Percentiles rank a stretch among this genome's conserved stretches.
Evolutionary conservation across 2,113 vertebrate genomes (phyloP).

Genomic region (Cebidichthys violaceus): DNA sequence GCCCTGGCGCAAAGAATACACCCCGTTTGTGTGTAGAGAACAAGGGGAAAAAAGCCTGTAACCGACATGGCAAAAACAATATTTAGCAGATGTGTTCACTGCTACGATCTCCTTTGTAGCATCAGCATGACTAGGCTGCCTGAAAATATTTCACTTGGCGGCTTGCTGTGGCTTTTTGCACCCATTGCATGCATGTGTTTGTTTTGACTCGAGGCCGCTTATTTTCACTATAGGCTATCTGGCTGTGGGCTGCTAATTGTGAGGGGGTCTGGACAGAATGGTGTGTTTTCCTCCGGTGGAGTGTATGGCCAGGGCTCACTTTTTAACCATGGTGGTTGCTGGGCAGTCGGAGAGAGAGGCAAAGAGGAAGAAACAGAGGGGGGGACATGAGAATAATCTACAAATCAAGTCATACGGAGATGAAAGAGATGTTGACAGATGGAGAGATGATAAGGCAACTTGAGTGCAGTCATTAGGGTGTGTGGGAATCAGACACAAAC

Average conservation of each 20-base stretch:
- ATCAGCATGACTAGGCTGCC: constrained; percentile 71
- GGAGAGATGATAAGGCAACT: constrained; percentile 27
- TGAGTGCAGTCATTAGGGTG: constrained; percentile 19
- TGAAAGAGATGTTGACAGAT: constrained; percentile 40
- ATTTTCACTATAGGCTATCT: constrained; percentile 75
- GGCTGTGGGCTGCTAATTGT: constrained; percentile 78
- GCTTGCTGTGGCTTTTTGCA: constrained; percentile 51
- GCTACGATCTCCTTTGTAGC: constrained; percentile 71
- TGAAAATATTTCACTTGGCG: constrained; percentile 80
- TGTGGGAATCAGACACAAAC: constrained; percentile 42
- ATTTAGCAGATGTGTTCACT: constrained; percentile 82
- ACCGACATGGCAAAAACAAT: constrained; percentile 80
- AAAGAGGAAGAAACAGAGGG: not conserved
- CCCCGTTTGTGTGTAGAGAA: constrained; percentile 63
- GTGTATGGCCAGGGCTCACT: constrained; percentile 14
- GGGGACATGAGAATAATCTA: constrained; percentile 16
- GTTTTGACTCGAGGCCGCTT: constrained; percentile 79
- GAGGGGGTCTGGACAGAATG: constrained; percentile 62
- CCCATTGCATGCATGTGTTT: constrained; percentile 68
- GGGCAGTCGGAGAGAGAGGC: not conserved
- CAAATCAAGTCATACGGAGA: constrained; percentile 6
- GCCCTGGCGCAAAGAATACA: constrained; percentile 66
- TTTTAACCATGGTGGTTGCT: constrained; percentile 42
- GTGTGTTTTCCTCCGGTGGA: constrained; percentile 55
- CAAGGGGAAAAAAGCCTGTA: constrained; percentile 52